Conservation (phyloP, 2,113 vertebrate species). For the Corythaixoides concolor region DNA sequence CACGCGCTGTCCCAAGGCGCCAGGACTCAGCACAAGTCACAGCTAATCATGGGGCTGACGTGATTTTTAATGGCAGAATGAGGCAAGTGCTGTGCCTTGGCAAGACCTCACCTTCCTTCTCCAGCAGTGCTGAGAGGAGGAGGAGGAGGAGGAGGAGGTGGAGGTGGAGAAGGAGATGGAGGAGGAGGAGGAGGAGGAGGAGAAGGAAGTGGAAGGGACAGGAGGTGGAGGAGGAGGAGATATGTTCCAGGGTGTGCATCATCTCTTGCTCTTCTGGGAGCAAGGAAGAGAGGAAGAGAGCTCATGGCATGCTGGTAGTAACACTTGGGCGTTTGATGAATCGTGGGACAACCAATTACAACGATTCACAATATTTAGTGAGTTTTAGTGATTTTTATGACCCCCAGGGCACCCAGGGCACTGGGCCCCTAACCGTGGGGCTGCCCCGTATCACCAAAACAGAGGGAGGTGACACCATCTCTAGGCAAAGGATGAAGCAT, state of each 20-base stretch:
- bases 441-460: neutral
- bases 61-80: slow-evolving; percentile 48
- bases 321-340: neutral
- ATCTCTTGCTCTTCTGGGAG: neutral
- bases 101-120: slow-evolving; percentile 7
- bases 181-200: neutral
- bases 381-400: neutral
- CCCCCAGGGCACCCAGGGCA: neutral
- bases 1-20: rapidly evolving
- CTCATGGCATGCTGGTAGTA: no score
- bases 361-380: neutral
- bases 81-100: neutral
- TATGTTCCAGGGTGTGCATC: neutral
- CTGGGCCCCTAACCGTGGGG: neutral
- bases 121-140: neutral
- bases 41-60: neutral
- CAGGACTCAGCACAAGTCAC: rapidly evolving
- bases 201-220: neutral
- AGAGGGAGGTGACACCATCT: neutral
- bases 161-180: no score
- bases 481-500: neutral
- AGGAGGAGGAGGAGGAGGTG: neutral
- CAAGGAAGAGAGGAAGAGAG: neutral
- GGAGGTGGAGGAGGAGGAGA: neutral
- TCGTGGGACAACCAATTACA: rapidly evolving